These are phyloP conservation scores for Venustaconcha ellipsiformis DNA, from an alignment of 1,140 invertebrate species.

Conservation along the genomic window DNA sequence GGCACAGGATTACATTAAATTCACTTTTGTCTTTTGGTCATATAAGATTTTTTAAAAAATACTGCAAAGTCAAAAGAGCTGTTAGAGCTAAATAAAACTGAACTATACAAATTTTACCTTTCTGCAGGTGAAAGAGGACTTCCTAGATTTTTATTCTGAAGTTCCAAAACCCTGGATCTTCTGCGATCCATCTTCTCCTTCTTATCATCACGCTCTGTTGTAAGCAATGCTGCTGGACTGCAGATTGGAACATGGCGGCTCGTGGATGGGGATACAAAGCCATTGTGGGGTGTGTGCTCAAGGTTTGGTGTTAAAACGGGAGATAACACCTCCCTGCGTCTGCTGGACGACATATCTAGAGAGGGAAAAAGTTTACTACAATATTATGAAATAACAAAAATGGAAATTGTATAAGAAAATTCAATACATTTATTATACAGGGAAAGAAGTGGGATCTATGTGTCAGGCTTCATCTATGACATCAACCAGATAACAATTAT, in stretches of 20 bases:
- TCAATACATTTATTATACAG: no score
- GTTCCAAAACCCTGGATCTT: conserved; percentile 46
- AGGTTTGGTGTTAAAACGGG: conserved; percentile 36
- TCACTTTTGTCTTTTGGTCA: no score
- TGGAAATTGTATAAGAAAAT: no score
- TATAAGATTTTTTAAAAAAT: no score
- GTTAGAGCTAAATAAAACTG: no score
- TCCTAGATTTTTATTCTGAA: conserved; percentile 40
- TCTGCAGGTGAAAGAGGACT: conserved; percentile 46
- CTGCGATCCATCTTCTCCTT: conserved; percentile 61
- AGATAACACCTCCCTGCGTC: conserved; percentile 39
- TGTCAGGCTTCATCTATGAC: no score
- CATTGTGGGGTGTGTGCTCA: neutral
- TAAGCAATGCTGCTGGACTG: conserved; percentile 36
- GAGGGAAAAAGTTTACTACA: conserved; percentile 6
- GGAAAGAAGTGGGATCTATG: no score
- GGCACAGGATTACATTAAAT: no score
- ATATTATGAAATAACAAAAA: neutral
- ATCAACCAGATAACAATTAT: no score
- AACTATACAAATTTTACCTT: conserved; percentile 14
- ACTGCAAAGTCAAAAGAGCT: no score
- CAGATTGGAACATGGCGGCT: conserved; percentile 15
- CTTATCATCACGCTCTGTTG: conserved; percentile 60
- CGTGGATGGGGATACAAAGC: conserved; percentile 19
- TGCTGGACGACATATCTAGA: conserved; percentile 11